Percentiles rank a stretch among this genome's conserved stretches.
These are phyloP conservation scores for Acanthurus tractus DNA, from an alignment of 2,797 vertebrate genomes.

Conservation along the genomic window DNA sequence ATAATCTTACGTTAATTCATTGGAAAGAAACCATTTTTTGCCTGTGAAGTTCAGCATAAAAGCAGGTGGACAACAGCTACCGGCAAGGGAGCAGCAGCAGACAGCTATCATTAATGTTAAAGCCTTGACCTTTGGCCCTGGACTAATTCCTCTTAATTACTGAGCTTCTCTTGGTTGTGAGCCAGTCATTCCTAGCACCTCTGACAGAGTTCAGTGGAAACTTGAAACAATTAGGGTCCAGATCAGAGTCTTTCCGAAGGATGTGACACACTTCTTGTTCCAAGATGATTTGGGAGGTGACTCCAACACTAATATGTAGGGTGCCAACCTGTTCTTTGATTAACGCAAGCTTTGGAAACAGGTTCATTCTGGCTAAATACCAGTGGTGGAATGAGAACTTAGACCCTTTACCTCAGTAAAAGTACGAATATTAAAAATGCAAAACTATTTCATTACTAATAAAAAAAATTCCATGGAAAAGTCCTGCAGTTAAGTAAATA, in stretches of 20 bases:
- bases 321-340: background rate
- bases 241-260: conserved; percentile 9
- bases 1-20: too few relatives aligned
- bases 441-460: background rate
- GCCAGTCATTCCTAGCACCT: conserved; percentile 30
- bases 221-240: background rate
- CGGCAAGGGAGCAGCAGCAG: background rate
- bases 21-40: too few relatives aligned
- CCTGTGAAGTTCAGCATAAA: background rate
- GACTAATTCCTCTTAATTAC: conserved; percentile 53
- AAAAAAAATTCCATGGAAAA: background rate
- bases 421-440: background rate
- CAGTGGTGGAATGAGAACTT: background rate
- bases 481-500: background rate
- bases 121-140: conserved; percentile 29
- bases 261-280: conserved; percentile 14
- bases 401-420: background rate
- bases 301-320: background rate
- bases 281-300: background rate
- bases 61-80: background rate
- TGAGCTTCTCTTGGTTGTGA: conserved; percentile 24
- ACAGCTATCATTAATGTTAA: conserved; percentile 27
- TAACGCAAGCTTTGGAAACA: background rate
- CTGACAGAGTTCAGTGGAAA: conserved; percentile 3
- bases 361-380: background rate